phyloP scores from a whole-genome alignment of 2,113 vertebrate genomes.

The Urocitellus parryii region DNA sequence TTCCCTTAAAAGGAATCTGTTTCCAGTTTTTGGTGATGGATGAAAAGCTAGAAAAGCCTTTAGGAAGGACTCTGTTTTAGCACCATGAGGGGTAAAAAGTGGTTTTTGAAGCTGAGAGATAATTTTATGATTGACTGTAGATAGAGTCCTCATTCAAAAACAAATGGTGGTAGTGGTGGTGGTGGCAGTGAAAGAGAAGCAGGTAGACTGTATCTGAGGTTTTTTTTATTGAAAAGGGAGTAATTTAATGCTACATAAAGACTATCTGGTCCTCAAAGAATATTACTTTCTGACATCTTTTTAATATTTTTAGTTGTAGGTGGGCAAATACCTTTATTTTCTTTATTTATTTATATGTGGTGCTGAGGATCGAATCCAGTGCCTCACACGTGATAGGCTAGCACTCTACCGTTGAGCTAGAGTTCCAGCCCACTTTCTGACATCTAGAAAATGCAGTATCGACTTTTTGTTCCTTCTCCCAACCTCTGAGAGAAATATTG shows the following conservation, averaged over 20 bases:
- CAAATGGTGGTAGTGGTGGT: background rate
- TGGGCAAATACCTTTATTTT: no score
- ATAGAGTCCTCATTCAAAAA: background rate
- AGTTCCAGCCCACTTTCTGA: background rate
- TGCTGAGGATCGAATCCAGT: no score
- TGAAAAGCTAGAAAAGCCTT: background rate
- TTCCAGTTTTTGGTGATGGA: constrained; percentile 42
- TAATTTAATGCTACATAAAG: background rate
- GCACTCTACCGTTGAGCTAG: no score
- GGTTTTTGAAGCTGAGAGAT: background rate
- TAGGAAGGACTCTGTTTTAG: background rate
- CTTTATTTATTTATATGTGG: no score
- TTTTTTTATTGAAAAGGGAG: background rate
- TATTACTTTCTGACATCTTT: background rate
- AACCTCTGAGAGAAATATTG: background rate
- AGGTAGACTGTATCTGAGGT: background rate
- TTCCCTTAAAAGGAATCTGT: background rate
- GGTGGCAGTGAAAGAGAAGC: background rate
- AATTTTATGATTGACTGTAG: background rate
- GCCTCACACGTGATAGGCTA: no score
- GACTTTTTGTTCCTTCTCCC: constrained; percentile 13
- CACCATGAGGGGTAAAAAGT: background rate
- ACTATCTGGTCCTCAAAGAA: background rate
- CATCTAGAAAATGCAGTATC: background rate
- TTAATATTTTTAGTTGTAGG: no score